Percentiles rank a stretch among this genome's conserved stretches.
phyloP scores from a whole-genome alignment of 2,797 vertebrate genomes.

The Pangasius sanitwongsei region DNA sequence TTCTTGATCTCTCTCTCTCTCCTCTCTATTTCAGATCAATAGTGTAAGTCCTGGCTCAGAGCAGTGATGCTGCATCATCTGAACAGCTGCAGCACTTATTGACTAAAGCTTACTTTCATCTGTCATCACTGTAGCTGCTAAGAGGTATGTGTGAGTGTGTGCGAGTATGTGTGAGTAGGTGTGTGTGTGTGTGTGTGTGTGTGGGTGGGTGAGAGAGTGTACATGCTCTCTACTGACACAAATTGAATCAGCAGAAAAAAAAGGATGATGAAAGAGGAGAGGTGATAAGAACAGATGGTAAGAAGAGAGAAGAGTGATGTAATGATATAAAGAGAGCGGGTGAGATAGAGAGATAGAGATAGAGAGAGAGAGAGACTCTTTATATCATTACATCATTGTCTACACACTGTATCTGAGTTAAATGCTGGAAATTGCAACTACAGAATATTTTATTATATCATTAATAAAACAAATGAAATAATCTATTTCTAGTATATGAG shows the following conservation, averaged over 20 bases:
- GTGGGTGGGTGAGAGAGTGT: background rate
- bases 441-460: background rate
- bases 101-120: conserved; percentile 1
- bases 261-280: conserved; percentile 11
- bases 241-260: conserved; percentile 27
- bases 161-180: background rate
- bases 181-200: background rate
- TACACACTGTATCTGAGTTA: background rate
- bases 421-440: background rate
- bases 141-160: background rate
- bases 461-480: background rate
- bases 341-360: too few relatives aligned
- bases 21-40: background rate
- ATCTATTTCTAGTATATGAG: background rate
- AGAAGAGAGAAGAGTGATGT: background rate
- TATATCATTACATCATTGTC: too few relatives aligned
- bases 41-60: background rate
- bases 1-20: background rate
- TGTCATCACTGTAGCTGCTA: background rate
- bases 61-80: conserved; percentile 23
- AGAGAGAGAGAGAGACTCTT: background rate
- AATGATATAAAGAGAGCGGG: background rate
- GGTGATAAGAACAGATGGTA: background rate
- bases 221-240: background rate
- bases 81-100: conserved; percentile 28